Evolutionary conservation across 2,113 vertebrate genomes (phyloP).

Genomic region (Mastomys coucha): DNA sequence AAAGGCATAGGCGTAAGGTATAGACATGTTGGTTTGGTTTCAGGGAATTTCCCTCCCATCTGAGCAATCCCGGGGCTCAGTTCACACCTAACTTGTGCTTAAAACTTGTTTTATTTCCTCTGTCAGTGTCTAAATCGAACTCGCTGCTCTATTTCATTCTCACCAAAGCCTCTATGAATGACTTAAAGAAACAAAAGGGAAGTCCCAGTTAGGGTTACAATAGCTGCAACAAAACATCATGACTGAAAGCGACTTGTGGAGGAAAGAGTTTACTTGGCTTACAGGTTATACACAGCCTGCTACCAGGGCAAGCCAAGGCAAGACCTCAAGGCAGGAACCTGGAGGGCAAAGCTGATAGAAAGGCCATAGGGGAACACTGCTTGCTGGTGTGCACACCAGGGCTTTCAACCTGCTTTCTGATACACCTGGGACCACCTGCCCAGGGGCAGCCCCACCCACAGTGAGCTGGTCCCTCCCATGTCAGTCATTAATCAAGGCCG

Average conservation of each 20-base stretch:
- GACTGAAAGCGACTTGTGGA: background rate
- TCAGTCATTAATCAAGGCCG: background rate
- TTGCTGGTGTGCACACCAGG: background rate
- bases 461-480: background rate
- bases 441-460: too few species aligned
- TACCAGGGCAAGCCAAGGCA: background rate
- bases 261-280: background rate
- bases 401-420: background rate
- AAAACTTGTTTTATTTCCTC: constrained; percentile 15
- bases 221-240: background rate
- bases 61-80: background rate
- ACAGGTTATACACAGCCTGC: background rate
- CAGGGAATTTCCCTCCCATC: background rate
- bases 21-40: background rate
- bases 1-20: background rate
- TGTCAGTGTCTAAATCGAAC: background rate
- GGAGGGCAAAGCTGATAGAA: background rate
- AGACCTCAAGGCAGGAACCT: background rate
- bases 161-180: constrained; percentile 5
- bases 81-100: background rate
- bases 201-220: background rate
- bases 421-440: background rate
- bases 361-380: background rate
- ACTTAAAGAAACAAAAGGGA: background rate
- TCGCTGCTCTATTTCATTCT: background rate